phyloP scores from a whole-genome alignment of 2,113 vertebrate species.

The Spea bombifrons region DNA sequence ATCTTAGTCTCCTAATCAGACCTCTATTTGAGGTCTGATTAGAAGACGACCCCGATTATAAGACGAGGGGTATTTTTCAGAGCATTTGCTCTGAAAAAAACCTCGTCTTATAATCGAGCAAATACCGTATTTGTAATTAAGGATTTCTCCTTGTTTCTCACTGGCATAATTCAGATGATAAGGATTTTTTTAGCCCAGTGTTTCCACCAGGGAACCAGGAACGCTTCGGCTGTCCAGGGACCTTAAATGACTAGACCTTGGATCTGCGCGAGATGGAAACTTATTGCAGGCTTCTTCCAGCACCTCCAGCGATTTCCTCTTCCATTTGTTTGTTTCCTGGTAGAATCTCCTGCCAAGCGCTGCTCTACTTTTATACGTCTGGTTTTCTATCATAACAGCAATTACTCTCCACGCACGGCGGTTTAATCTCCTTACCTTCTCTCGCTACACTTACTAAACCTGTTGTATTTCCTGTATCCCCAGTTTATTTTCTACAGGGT shows the following conservation, averaged over 20 bases:
- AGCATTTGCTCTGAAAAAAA: too few species aligned
- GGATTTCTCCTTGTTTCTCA: too few species aligned
- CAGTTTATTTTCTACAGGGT: neutral
- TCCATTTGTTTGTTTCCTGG: neutral
- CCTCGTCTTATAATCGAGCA: too few species aligned
- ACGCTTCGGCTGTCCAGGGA: neutral
- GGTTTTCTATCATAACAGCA: conserved; percentile 25
- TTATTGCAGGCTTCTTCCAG: neutral
- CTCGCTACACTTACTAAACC: conserved; percentile 28
- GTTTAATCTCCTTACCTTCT: conserved; percentile 33
- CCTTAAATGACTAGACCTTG: neutral
- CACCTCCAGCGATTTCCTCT: neutral
- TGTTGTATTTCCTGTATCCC: conserved; percentile 31
- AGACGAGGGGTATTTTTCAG: too few species aligned
- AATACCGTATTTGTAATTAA: too few species aligned
- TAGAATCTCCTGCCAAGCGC: neutral
- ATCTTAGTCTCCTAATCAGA: too few species aligned
- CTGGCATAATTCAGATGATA: too few species aligned
- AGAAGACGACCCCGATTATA: too few species aligned
- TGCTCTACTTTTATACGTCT: neutral
- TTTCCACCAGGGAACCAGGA: neutral
- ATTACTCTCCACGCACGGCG: conserved; percentile 4
- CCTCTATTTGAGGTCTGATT: too few species aligned
- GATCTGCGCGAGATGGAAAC: neutral
- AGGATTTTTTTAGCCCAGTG: too few species aligned